These are phyloP conservation scores for Gymnocypris eckloni DNA, from an alignment of 2,797 vertebrate species.

Conservation along the genomic window DNA sequence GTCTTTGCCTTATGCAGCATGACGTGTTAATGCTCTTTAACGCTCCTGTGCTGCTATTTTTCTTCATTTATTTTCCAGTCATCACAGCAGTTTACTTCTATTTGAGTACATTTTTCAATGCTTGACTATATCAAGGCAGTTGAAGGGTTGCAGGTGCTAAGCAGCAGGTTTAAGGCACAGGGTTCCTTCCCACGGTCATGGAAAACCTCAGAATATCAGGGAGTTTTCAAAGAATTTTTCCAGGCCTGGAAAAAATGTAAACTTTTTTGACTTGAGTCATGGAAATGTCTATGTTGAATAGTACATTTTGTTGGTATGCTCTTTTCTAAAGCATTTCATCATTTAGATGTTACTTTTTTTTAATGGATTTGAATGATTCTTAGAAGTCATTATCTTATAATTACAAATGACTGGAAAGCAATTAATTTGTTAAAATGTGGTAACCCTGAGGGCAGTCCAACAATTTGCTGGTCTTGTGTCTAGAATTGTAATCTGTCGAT, in stretches of 20 bases:
- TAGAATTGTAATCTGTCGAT: neutral
- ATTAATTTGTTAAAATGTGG: neutral
- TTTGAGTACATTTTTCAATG: neutral
- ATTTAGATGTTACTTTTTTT: neutral
- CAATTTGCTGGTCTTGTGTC: neutral
- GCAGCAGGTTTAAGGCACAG: conserved; percentile 1
- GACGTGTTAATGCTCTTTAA: conserved; percentile 12
- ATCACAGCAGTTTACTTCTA: neutral
- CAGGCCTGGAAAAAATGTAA: neutral
- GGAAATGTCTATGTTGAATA: neutral
- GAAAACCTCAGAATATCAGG: conserved; percentile 1
- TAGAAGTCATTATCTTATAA: neutral
- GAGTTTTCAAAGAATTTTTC: neutral
- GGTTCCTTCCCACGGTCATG: neutral
- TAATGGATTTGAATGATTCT: neutral
- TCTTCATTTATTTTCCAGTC: neutral
- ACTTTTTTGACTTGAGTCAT: neutral
- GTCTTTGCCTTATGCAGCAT: conserved; percentile 16
- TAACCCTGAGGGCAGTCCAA: neutral
- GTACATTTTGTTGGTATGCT: neutral
- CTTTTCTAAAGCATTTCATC: neutral
- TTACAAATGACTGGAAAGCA: neutral
- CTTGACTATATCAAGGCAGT: neutral
- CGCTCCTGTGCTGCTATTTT: neutral
- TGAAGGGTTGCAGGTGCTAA: conserved; percentile 1